Conservation (phyloP, 2,888 invertebrate species). For the Volucella zonaria region DNA sequence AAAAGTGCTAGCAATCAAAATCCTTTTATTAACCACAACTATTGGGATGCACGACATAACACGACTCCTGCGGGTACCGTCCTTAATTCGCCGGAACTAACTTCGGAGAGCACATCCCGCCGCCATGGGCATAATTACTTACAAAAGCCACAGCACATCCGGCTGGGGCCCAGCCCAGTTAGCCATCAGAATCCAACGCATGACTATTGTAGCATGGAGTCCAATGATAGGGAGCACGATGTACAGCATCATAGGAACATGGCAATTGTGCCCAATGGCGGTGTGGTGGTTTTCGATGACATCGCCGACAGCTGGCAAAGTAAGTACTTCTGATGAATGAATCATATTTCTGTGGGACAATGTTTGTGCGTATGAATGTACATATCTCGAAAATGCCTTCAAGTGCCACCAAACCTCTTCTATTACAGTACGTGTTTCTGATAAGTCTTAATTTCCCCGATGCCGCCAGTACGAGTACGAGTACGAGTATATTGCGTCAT, state of each 20-base stretch:
- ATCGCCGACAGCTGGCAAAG: slow-evolving; percentile 92
- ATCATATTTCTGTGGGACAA: neutral
- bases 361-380: neutral
- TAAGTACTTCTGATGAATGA: slow-evolving; percentile 77
- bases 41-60: slow-evolving; percentile 80
- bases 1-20: slow-evolving; percentile 77
- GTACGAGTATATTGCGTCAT: no score
- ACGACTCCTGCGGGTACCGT: slow-evolving; percentile 78
- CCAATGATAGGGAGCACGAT: slow-evolving; percentile 57
- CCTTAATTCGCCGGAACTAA: slow-evolving; percentile 80
- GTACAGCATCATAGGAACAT: slow-evolving; percentile 75
- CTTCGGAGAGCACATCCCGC: slow-evolving; percentile 75
- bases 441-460: no score
- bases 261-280: slow-evolving; percentile 86
- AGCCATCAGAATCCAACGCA: slow-evolving; percentile 75
- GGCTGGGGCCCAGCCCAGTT: slow-evolving; percentile 79
- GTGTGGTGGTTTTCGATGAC: slow-evolving; percentile 93
- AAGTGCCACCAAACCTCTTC: no score
- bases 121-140: slow-evolving; percentile 72
- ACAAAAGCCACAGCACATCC: slow-evolving; percentile 77
- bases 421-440: no score
- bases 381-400: no score
- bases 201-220: slow-evolving; percentile 53
- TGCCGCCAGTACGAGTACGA: no score
- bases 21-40: slow-evolving; percentile 80